Base-by-base conservation (phyloP, 2,113 vertebrate genomes). In the Pantherophis guttatus region DNA sequence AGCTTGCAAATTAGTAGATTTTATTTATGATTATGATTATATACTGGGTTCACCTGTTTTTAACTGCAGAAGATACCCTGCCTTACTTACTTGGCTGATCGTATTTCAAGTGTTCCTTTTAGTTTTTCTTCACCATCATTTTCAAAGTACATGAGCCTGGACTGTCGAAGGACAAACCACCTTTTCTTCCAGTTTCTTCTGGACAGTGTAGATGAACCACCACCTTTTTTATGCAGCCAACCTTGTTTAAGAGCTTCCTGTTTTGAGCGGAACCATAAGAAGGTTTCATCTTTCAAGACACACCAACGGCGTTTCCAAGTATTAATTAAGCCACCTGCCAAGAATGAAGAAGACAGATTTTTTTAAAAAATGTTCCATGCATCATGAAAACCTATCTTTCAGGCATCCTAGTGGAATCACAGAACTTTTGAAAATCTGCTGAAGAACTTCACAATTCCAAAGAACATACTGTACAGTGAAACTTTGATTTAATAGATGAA, bases 221-320 rank as follows among this genome's bases (percentile, higher is more conserved):
- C 99, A 0, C 99, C 99, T 92, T 99, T 99, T 95, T 99, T 99
- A 97, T 98, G 98, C 52, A 99, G 98, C 99, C 99, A 99, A 75
- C 99, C 99, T 95, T 99, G 99, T 96, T 99, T 99, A 95, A 99
- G 98, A 5, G 99, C 99, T 95, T 99, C 99, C 97, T 99, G 99
- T 95, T 99, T 99, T 93, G 99, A 98, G 90, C 99, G 98, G 96
- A 99, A 99, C 99, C 99, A 99, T 96, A 99, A 96, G 97, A 99
- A 99, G 29, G 99, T 99, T 97, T 99, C 99, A 62, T 99, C 99
- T 96, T 99, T 99, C 91, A 99, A 97, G 59, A 99, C 99, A 23
- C 99, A 99, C 99, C 99, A 99, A 94, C 99, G 98, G 50, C 98
- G 98, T 96, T 99, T 99, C 99, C 99, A 99, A 0, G 98, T 98